Evolutionary conservation across 2,113 vertebrate species (phyloP).

Genomic region (Nymphicus hollandicus): DNA sequence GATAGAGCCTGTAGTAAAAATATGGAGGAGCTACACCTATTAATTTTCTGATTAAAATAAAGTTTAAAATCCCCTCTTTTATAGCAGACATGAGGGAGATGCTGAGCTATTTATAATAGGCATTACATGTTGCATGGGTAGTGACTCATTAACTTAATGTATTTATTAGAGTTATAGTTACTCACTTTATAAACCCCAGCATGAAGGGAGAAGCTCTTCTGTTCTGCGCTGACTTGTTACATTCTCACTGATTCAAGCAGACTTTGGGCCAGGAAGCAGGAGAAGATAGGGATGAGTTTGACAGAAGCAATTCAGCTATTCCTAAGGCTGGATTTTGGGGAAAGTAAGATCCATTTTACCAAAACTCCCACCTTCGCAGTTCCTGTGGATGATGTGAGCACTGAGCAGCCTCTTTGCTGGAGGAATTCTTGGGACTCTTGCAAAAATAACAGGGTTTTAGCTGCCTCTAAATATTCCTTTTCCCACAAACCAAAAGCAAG

Average conservation of each 20-base stretch:
- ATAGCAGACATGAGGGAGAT: background rate
- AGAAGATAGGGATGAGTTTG: background rate
- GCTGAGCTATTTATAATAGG: background rate
- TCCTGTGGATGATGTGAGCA: background rate
- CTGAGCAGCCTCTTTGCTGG: background rate
- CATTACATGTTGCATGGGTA: background rate
- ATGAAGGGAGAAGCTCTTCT: background rate
- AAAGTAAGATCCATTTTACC: background rate
- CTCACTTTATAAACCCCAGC: background rate
- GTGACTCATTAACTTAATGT: background rate
- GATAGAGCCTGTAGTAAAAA: background rate
- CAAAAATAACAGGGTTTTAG: background rate
- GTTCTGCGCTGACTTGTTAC: background rate
- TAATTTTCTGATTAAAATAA: background rate
- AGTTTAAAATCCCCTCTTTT: background rate
- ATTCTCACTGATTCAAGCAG: background rate
- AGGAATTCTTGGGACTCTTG: background rate
- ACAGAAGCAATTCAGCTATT: background rate
- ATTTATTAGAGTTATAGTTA: background rate
- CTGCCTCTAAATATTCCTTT: background rate
- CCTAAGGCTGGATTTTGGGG: background rate
- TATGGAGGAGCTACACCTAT: background rate
- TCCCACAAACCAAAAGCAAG: accelerated
- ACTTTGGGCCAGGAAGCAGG: background rate
- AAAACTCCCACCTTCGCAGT: background rate